Conservation (phyloP, 1,140 invertebrate genomes). For the Leptopilina clavipes region DNA sequence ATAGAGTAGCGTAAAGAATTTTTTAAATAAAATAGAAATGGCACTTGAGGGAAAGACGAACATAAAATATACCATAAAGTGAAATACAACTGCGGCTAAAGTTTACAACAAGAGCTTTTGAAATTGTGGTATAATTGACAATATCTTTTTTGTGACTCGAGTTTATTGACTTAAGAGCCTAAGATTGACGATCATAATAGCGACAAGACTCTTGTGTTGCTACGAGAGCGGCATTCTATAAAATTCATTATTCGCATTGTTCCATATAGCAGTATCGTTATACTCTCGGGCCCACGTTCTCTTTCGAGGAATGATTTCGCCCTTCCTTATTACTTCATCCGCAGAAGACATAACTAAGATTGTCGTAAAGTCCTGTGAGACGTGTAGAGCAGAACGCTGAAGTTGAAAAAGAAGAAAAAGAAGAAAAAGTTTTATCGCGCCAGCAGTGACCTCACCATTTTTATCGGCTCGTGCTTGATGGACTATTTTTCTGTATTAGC, state of each 20-base stretch:
- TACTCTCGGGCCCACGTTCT: background rate
- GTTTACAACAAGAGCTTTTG: background rate
- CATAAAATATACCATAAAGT: background rate
- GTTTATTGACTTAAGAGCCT: conserved; percentile 20
- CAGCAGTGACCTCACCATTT: conserved; percentile 52
- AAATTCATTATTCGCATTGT: conserved; percentile 30
- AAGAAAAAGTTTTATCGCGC: conserved; percentile 65
- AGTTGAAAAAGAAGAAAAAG: conserved; percentile 27
- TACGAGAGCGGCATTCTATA: background rate
- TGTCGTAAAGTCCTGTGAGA: conserved; percentile 45
- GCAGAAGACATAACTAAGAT: conserved; percentile 37
- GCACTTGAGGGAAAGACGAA: background rate
- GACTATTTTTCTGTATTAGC: conserved; percentile 62
- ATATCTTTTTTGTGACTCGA: conserved; percentile 16
- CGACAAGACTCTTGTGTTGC: background rate
- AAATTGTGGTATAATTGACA: conserved; percentile 5
- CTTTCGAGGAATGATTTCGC: background rate
- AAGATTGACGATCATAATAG: background rate
- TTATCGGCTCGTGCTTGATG: conserved; percentile 54
- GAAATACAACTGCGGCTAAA: background rate
- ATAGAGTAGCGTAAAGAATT: background rate
- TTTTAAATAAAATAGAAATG: background rate
- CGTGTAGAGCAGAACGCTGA: conserved; percentile 49
- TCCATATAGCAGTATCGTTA: background rate
- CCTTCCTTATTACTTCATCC: background rate